phyloP scores from a whole-genome alignment of 2,113 vertebrate genomes.

The Calypte anna region DNA sequence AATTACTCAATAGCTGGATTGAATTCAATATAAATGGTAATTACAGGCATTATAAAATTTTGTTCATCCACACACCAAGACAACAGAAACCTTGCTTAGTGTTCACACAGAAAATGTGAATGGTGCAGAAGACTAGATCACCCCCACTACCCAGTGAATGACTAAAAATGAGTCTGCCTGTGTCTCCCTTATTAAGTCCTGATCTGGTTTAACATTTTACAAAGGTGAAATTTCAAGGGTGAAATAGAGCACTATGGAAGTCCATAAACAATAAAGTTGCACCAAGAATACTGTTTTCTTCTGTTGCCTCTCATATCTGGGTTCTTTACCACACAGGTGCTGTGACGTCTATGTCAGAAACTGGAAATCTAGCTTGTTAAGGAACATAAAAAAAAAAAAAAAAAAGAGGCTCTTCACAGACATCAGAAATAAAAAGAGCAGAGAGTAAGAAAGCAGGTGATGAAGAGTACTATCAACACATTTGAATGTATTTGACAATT shows the following conservation, averaged over 20 bases:
- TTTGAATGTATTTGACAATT: background rate
- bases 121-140: background rate
- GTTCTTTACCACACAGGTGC: background rate
- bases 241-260: background rate
- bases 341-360: background rate
- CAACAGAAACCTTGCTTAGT: background rate
- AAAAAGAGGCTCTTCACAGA: background rate
- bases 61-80: background rate
- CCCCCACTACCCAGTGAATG: background rate
- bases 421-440: background rate
- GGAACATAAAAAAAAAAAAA: background rate
- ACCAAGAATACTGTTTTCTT: background rate
- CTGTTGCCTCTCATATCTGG: background rate
- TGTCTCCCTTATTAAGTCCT: background rate
- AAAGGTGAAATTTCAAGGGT: background rate
- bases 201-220: background rate
- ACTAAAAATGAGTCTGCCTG: background rate
- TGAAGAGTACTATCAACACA: background rate
- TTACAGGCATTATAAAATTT: background rate
- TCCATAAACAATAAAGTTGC: rapidly evolving
- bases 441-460: background rate
- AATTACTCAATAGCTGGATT: background rate
- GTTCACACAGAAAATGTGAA: background rate
- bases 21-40: background rate
- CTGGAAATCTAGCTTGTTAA: background rate